These are phyloP conservation scores for Globodera rostochiensis DNA, from an alignment of 1,140 invertebrate species.

Conservation along the genomic window DNA sequence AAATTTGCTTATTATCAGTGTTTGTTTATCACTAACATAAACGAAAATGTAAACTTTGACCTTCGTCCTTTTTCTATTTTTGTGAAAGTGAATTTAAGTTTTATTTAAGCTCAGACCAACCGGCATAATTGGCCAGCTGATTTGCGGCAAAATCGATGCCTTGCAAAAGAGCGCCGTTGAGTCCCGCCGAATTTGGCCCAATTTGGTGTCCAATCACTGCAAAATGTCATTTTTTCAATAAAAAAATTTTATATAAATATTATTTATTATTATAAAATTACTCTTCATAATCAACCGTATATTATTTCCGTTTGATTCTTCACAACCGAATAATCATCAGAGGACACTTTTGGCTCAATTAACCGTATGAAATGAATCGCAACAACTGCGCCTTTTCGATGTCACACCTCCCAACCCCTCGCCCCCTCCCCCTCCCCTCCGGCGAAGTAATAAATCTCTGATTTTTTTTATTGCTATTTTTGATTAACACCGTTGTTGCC, in stretches of 20 bases:
- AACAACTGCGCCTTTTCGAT: not conserved
- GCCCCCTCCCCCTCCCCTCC: too few relatives aligned
- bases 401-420: not conserved
- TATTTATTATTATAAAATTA: not conserved
- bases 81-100: too few relatives aligned
- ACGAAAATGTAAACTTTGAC: too few relatives aligned
- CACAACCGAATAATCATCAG: not conserved
- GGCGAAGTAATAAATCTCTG: not conserved
- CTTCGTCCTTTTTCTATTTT: too few relatives aligned
- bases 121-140: not conserved
- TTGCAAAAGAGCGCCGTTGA: not conserved
- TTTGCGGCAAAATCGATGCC: not conserved
- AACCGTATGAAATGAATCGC: not conserved
- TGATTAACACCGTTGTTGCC: not conserved
- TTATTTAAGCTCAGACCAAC: not conserved
- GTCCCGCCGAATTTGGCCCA: not conserved
- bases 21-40: too few relatives aligned
- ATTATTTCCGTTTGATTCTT: not conserved
- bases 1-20: too few relatives aligned
- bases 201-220: not conserved
- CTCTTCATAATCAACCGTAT: not conserved
- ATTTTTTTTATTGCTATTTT: not conserved
- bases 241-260: too few relatives aligned
- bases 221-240: not conserved
- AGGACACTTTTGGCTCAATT: not conserved